Conservation (phyloP, 2,797 vertebrate genomes). For the Ambastaia sidthimunki region DNA sequence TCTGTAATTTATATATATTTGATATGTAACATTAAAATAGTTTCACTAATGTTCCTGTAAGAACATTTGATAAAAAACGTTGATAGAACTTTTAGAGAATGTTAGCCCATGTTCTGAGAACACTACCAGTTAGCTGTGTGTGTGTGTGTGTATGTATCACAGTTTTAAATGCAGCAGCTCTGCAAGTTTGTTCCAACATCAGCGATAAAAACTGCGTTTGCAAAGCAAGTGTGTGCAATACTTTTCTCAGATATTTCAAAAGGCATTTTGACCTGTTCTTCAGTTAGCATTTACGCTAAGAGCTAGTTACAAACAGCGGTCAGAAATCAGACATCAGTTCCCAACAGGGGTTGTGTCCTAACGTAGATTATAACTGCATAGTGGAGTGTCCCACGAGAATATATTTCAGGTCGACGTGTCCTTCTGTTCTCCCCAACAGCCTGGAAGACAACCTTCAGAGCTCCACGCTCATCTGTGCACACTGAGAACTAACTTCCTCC, state of each 20-base stretch:
- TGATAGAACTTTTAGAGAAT: too few species aligned
- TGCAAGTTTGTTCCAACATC: not conserved
- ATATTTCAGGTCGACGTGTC: not conserved
- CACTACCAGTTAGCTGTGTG: too few species aligned
- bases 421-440: not conserved
- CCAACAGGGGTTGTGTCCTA: not conserved
- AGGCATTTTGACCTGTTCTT: slow-evolving; percentile 1
- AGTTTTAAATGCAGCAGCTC: not conserved
- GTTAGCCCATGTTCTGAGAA: too few species aligned
- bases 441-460: not conserved
- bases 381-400: not conserved
- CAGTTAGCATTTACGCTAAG: not conserved
- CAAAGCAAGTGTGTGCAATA: not conserved
- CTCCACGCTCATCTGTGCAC: not conserved
- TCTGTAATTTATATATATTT: too few species aligned
- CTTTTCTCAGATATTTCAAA: not conserved
- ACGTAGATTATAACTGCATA: not conserved
- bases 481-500: not conserved
- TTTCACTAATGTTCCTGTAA: too few species aligned
- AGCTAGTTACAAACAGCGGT: not conserved
- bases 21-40: too few species aligned
- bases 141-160: not conserved
- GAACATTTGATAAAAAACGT: too few species aligned
- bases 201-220: too few species aligned
- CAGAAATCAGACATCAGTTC: not conserved